phyloP scores from a whole-genome alignment of 2,888 invertebrate species.

The Baronia brevicornis region DNA sequence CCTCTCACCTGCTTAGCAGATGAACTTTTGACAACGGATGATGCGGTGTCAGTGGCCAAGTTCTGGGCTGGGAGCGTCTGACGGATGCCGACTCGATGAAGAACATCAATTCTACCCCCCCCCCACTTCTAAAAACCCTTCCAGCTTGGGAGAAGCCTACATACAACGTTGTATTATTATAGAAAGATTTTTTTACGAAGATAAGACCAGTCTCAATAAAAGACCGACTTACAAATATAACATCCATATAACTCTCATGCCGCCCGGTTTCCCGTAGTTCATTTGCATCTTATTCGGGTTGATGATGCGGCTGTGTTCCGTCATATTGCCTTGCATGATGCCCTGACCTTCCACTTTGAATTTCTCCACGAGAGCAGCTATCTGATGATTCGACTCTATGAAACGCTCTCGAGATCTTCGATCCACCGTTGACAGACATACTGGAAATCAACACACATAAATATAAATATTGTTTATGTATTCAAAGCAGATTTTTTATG shows the following conservation, averaged over 20 bases:
- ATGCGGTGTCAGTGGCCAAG: no score
- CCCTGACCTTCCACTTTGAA: conserved; percentile 90
- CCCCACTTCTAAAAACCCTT: no score
- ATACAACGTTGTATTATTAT: no score
- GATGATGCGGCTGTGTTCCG: conserved; percentile 74
- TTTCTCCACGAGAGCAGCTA: conserved; percentile 92
- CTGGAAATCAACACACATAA: conserved; percentile 28
- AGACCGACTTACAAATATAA: conserved; percentile 81
- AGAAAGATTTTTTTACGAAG: no score
- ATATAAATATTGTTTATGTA: neutral
- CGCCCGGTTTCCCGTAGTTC: conserved; percentile 83
- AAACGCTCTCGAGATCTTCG: conserved; percentile 90
- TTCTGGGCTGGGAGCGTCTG: no score
- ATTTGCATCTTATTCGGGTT: conserved; percentile 83
- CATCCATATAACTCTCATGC: conserved; percentile 80
- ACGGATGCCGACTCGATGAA: no score
- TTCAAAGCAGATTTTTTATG: no score
- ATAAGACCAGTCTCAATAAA: no score
- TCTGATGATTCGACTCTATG: conserved; percentile 94
- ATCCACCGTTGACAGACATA: conserved; percentile 79
- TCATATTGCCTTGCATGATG: conserved; percentile 78
- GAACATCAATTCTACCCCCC: neutral
- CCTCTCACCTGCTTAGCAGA: no score
- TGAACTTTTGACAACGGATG: no score
- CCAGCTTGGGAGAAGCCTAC: no score